These are phyloP conservation scores for Cryptomyrus ogoouensis DNA, from an alignment of 2,113 vertebrate genomes.

Conservation along the genomic window DNA sequence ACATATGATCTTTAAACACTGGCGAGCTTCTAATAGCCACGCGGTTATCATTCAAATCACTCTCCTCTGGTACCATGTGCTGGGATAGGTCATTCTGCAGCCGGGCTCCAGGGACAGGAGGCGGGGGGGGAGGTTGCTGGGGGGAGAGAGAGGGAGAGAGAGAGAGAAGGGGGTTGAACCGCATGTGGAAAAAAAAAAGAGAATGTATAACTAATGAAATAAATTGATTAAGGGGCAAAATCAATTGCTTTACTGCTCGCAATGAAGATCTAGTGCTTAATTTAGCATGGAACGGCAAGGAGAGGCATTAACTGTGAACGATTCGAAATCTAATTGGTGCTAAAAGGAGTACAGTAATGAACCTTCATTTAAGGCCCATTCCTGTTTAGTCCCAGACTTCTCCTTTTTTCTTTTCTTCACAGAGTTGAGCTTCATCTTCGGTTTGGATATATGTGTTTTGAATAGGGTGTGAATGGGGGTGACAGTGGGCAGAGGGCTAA, in stretches of 20 bases:
- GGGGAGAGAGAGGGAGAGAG: not conserved
- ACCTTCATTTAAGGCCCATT: constrained; percentile 26
- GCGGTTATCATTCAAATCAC: constrained; percentile 89
- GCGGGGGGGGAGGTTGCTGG: constrained; percentile 17
- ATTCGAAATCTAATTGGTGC: constrained; percentile 77
- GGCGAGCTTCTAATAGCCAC: constrained; percentile 68
- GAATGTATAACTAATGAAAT: constrained; percentile 91
- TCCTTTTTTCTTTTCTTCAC: constrained; percentile 42
- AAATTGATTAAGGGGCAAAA: constrained; percentile 85
- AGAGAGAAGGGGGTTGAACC: constrained; percentile 18
- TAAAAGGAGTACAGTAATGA: constrained; percentile 80
- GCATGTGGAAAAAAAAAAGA: constrained; percentile 55
- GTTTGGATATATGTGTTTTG: constrained; percentile 52
- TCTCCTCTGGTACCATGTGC: constrained; percentile 67
- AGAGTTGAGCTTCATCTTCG: constrained; percentile 51
- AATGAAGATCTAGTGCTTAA: constrained; percentile 84
- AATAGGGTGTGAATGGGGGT: not conserved
- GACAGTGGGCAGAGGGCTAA: not conserved
- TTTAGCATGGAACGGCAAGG: constrained; percentile 79
- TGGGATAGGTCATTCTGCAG: constrained; percentile 74
- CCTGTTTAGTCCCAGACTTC: constrained; percentile 30
- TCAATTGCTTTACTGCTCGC: constrained; percentile 81
- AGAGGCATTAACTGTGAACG: constrained; percentile 72
- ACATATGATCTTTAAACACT: constrained; percentile 97
- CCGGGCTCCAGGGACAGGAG: constrained; percentile 49